A percentile compares a stretch with the other conserved stretches of the same genome.
These are phyloP conservation scores for Ceramica pisi DNA, from an alignment of 2,888 invertebrate genomes.

Conservation along the genomic window DNA sequence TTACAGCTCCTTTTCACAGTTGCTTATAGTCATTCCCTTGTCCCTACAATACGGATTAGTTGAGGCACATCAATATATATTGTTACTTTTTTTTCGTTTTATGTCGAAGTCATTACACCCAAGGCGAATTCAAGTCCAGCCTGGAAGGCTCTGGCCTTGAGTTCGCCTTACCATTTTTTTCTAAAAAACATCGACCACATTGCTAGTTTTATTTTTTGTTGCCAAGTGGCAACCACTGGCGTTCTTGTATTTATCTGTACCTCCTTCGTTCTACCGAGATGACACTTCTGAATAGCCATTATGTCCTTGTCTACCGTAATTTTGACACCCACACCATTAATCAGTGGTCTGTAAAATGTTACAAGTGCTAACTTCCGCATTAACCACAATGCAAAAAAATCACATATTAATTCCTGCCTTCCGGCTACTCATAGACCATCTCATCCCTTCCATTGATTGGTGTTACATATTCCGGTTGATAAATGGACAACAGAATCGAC, in stretches of 20 bases:
- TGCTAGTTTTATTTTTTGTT: background rate
- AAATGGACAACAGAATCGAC: background rate
- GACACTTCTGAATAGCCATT: background rate
- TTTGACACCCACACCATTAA: conserved; percentile 14
- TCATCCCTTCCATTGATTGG: background rate
- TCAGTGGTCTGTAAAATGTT: background rate
- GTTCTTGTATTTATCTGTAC: background rate
- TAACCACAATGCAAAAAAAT: background rate
- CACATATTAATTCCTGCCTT: background rate
- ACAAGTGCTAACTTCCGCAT: background rate
- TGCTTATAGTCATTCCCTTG: conserved; percentile 2
- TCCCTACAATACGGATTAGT: background rate
- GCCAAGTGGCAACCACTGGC: background rate
- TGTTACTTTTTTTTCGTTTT: conserved; percentile 8
- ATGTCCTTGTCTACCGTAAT: background rate
- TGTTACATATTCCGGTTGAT: background rate
- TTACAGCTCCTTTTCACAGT: conserved; percentile 20
- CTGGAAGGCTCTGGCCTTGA: too few species aligned
- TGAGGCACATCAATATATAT: background rate
- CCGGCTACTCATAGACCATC: background rate
- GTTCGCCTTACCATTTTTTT: background rate
- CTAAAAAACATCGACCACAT: background rate
- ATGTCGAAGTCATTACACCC: background rate
- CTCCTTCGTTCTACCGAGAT: conserved; percentile 6
- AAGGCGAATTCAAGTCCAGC: background rate